Evolutionary conservation across 2,797 vertebrate species (phyloP), one percentile per base, ranked within the genome.

Genomic region (Pipistrellus kuhlii): DNA sequence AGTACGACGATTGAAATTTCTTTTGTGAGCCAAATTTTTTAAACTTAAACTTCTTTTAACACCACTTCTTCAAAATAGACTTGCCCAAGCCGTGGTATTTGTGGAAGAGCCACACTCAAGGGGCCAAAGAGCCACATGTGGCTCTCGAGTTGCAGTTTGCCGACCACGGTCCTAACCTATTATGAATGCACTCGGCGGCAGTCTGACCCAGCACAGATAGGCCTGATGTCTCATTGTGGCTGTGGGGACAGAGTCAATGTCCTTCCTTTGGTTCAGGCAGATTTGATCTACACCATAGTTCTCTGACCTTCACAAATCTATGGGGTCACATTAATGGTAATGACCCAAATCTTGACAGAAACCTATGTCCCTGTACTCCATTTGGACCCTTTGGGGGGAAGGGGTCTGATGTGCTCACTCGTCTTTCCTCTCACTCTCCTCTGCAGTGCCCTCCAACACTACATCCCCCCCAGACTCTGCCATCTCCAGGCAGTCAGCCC

Each of bases 331-430:
- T 25, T 46, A 46, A 55, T 30, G 25, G 46, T 41, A 18, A 30
- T 41, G 9, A 87, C 32, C 32, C 38, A 64, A 76, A 71, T 21
- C 32, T 15, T 46, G 44, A 84, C 13, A 77, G 71, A 84, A 64
- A 25, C 8, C 27, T 51, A 8, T 86, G 69, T n/a, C 30, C 77
- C 17, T 27, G 5, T 23, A 14, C 0, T 0, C 7, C 5, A 1
- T n/a, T 25, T 25, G 25, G 72, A 27, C 25, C 14, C 48, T 69
- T 17, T 1, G 11, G 0, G 3, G 38, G 38, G 38, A 41, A 41
- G 38, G 8, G 4, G 11, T n/a, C 78, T 72, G 15, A 53, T 44
- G 35, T 1, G 0, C 55, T 57, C 72, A 64, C 35, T 8, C 2
- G 4, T 35, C 10, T 46, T 83, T 48, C 48, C n/a, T 59, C 38